Evolutionary conservation across 2,113 vertebrate species (phyloP).

Genomic region (Eclectus roratus): DNA sequence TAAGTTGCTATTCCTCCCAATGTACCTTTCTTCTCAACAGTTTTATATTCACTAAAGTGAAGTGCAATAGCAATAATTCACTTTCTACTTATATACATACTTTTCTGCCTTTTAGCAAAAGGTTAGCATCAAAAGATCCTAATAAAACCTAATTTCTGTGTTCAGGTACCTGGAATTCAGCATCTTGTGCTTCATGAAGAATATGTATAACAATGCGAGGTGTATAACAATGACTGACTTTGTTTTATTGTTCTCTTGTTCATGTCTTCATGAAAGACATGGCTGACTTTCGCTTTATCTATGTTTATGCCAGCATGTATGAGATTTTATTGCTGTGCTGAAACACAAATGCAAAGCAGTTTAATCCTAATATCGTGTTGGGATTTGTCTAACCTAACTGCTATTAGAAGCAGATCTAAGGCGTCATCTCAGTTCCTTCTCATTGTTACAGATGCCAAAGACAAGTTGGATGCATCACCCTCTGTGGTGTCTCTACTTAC

Average conservation of each 20-base stretch:
- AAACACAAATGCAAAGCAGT: background rate
- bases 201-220: rapidly evolving
- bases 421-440: background rate
- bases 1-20: background rate
- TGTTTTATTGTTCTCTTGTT: no score
- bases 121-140: background rate
- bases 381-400: background rate
- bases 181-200: background rate
- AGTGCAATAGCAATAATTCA: background rate
- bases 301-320: background rate
- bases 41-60: background rate
- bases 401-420: background rate
- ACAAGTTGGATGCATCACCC: background rate
- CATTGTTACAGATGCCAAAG: background rate
- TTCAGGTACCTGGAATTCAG: background rate
- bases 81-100: background rate
- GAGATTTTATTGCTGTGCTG: background rate
- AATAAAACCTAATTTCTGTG: background rate
- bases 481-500: background rate
- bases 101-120: background rate
- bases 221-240: background rate
- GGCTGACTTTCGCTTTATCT: background rate
- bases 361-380: background rate
- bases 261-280: background rate
- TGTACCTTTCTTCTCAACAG: background rate